Evolutionary conservation across 2,797 vertebrate species (phyloP), one percentile per base, ranked within the genome.

Genomic region (Scolopax bukidnonensis): DNA sequence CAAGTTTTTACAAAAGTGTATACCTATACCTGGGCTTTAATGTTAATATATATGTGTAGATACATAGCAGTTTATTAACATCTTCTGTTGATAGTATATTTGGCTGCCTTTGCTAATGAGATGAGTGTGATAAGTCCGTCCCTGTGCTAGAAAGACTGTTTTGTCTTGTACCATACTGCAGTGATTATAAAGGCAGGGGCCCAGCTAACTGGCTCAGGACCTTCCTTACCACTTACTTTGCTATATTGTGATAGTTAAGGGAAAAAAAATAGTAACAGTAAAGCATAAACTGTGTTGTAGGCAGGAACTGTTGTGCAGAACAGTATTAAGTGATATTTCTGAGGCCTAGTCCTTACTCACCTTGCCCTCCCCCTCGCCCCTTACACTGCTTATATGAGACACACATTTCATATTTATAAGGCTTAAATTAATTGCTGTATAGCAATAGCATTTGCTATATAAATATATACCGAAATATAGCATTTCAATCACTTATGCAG

Each of bases 341-440:
- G 64, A 57, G 56, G 38, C 23, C 59, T 70, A 38, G 56, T 78
- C n/a, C 24, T 65, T 71, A 27, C 11, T 57, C 13, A 27, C 7
- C 13, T 78, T 69, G 10, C 16, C 13, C 45, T 23, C 45, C 47
- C 23, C 6, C 23, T 5, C 9, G 7, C 23, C 28, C 3, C 13
- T 47, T 56, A 33, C 9, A n/a, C 6, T 0, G 30, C 21, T 50
- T 78, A 20, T 18, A 68, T 0, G 2, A 84, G 57, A n/a, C 30
- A 16, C 0, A 0, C 45, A n/a, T 85, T 95, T 91, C 45, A 53
- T 28, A 69, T 84, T 43, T 5, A 0, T 48, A 38, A 19, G 17
- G 27, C 61, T 90, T 81, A 78, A 75, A 71, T 85, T 63, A 94
- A 54, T 87, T 92, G 25, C 30, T 53, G 2, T 60, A 19, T 30